Base-by-base conservation (phyloP, 1,140 invertebrate genomes). In the Halictus rubicundus region DNA sequence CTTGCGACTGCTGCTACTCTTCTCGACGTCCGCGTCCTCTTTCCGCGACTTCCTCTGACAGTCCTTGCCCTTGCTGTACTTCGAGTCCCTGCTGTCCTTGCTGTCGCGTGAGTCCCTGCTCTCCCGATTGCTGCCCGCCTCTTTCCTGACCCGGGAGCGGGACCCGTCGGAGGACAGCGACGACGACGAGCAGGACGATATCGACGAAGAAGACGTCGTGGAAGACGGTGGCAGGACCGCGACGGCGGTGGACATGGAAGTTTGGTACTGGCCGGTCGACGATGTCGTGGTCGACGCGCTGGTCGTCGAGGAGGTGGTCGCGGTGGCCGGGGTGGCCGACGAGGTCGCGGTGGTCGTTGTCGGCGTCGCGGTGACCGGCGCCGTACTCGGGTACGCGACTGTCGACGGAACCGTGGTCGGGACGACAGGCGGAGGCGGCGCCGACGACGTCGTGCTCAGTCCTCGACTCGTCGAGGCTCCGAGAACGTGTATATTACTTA, bases 21-120 rank as follows among this genome's bases (percentile, higher is more conserved):
- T 87, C 49, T 68, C 85, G 12, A 46, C 0, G 0, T 88, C 89
- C 6, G 32, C n/a, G 8, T 92, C 91, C 4, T 92, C 90, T 19
- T 91, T 92, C 6, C 87, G 81, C 46, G 86, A 83, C 61, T 86
- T 88, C 81, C 90, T 78, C 80, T 85, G 78, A 23, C 83, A 87
- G 25, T 92, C 92, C 63, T 92, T 92, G 0, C 81, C 54, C 19
- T 91, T 90, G 60, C 82, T 76, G 59, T 92, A 89, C 78, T 87
- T 91, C 0, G 91, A 85, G 6, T 92, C 91, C 14, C 88, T 88
- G 42, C 78, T 81, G 16, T 90, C 90, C 32, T 86, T 88, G 37
- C 81, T 80, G 27, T 89, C 88, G 9, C 88, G 78, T 3, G 85
- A 84, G 9, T 91, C 88, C 68, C 87, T 87, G 23, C 83, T 88